phyloP scores from a whole-genome alignment of 2,888 invertebrate species.

The Apotomis capreana region DNA sequence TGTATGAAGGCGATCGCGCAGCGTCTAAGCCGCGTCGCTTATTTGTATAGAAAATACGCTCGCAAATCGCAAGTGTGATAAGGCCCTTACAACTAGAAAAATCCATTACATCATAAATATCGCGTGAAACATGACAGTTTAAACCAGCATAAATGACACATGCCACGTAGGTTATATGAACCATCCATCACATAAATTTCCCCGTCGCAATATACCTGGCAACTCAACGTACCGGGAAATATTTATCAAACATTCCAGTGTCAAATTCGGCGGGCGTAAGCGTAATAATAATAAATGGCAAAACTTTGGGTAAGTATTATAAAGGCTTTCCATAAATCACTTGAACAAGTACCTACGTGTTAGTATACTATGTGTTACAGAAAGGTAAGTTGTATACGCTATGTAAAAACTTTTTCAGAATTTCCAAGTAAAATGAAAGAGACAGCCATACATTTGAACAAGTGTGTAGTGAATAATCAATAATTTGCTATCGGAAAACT shows the following conservation, averaged over 20 bases:
- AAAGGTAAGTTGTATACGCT: no score
- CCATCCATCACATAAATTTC: background rate
- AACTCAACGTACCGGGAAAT: background rate
- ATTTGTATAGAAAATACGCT: no score
- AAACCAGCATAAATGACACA: background rate
- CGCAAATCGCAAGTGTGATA: no score
- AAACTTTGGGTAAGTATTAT: conserved; percentile 14
- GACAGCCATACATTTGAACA: no score
- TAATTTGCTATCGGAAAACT: no score
- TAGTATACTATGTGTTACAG: background rate
- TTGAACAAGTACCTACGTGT: background rate
- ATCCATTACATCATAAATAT: background rate
- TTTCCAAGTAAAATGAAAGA: no score
- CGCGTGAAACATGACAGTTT: background rate
- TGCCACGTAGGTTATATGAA: background rate
- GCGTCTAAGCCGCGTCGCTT: no score
- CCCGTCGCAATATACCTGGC: background rate
- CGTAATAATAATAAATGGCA: conserved; percentile 27
- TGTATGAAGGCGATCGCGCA: no score
- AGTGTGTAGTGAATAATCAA: no score
- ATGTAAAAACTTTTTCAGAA: no score
- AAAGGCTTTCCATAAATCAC: conserved; percentile 10
- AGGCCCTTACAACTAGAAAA: background rate
- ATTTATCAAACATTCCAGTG: conserved; percentile 23
- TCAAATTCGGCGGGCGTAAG: conserved; percentile 4